phyloP scores from a whole-genome alignment of 2,888 invertebrate species.

The Acleris literana region DNA sequence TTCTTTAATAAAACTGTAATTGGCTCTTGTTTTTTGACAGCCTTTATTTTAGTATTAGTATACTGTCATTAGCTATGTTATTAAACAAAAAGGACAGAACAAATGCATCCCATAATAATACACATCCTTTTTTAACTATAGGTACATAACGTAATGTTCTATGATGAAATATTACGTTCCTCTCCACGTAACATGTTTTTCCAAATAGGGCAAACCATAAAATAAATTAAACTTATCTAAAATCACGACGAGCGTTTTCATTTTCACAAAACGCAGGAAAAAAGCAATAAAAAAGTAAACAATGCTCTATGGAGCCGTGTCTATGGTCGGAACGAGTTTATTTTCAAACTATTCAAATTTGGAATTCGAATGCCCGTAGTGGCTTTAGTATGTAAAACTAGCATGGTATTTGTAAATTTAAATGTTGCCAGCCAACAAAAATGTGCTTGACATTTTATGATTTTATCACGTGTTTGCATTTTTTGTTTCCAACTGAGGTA shows the following conservation, averaged over 20 bases:
- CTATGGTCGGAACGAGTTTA: slow-evolving; percentile 25
- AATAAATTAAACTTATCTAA: slow-evolving; percentile 30
- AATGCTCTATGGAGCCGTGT: slow-evolving; percentile 22
- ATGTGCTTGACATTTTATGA: no score
- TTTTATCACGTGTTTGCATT: no score
- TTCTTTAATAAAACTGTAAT: no score
- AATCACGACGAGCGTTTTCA: slow-evolving; percentile 23
- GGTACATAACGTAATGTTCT: not conserved
- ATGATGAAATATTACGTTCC: not conserved
- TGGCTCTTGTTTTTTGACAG: no score
- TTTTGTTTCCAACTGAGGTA: no score
- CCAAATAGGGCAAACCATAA: slow-evolving; percentile 14
- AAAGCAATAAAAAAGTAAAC: slow-evolving; percentile 34
- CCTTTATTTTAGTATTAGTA: no score
- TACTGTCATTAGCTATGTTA: no score
- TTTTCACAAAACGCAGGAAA: slow-evolving; percentile 38
- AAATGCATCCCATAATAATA: no score
- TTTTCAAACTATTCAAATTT: slow-evolving; percentile 39
- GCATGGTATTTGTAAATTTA: not conserved
- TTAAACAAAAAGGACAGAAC: no score
- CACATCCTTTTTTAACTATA: no score
- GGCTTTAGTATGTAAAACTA: slow-evolving; percentile 18
- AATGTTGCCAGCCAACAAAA: no score
- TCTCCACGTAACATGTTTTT: not conserved
- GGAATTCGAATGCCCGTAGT: slow-evolving; percentile 30